Evolutionary conservation across 2,888 invertebrate genomes (phyloP).

Genomic region (Geophilus truncorum): DNA sequence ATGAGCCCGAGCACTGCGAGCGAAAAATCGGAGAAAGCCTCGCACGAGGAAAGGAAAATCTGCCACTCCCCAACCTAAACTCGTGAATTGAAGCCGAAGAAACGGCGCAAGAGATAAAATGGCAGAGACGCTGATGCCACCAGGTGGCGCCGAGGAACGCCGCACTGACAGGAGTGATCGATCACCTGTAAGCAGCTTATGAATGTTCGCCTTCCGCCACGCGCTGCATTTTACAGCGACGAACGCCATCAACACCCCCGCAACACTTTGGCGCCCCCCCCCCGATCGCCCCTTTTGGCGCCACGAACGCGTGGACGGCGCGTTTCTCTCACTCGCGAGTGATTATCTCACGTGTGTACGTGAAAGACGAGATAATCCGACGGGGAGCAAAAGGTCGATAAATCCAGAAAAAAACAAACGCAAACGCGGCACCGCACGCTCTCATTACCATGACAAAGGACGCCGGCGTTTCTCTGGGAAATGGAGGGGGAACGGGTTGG

Average conservation of each 20-base stretch:
- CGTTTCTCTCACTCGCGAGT: not conserved
- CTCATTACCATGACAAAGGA: constrained; percentile 12
- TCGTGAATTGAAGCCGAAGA: constrained; percentile 5
- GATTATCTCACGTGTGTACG: constrained; percentile 10
- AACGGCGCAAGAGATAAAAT: constrained; percentile 1
- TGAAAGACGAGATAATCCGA: constrained; percentile 11
- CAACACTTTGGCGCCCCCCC: not conserved
- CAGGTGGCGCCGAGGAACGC: not conserved
- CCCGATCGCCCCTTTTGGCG: not conserved
- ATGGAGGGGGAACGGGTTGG: not conserved
- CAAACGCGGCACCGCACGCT: not conserved
- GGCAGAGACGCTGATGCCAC: not conserved
- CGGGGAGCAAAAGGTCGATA: constrained; percentile 10
- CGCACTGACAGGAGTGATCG: not conserved
- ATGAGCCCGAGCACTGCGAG: not conserved
- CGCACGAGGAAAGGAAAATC: not conserved
- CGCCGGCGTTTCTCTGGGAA: not conserved
- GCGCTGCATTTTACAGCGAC: constrained; percentile 10
- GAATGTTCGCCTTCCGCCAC: constrained; percentile 10
- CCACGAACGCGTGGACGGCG: not conserved
- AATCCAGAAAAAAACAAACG: not conserved
- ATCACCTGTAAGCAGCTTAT: constrained; percentile 16
- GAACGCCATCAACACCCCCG: constrained; percentile 14
- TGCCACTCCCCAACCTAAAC: not conserved
- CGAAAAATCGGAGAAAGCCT: not conserved